Evolutionary conservation across 2,113 vertebrate genomes (phyloP).

Genomic region (Melanotaenia duboulayi): DNA sequence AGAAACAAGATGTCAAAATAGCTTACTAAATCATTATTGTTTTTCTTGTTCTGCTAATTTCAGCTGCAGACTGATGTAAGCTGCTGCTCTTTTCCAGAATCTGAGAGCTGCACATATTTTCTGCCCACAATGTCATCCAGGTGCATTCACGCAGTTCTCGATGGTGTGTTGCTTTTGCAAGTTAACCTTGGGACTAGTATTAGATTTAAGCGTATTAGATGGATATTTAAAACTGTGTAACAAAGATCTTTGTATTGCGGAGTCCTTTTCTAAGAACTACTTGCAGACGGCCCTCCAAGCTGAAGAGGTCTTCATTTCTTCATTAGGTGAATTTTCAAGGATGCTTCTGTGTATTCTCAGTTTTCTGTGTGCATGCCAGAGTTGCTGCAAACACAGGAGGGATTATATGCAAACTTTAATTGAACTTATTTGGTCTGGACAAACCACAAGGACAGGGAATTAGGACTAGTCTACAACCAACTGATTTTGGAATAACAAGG

Average conservation of each 20-base stretch:
- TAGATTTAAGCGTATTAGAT: neutral
- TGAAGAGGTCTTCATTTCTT: too few relatives aligned
- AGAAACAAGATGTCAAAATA: conserved; percentile 64
- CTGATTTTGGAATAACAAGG: too few relatives aligned
- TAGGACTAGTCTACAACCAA: too few relatives aligned
- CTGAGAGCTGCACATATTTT: conserved; percentile 36
- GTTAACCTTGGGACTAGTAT: neutral
- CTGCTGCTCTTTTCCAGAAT: conserved; percentile 41
- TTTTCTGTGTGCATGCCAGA: too few relatives aligned
- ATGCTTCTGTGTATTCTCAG: too few relatives aligned
- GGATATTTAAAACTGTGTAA: neutral
- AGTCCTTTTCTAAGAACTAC: neutral
- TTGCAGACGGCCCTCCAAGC: too few relatives aligned
- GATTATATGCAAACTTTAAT: too few relatives aligned
- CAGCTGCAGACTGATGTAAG: conserved; percentile 54
- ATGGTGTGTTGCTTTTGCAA: neutral
- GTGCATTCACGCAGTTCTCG: conserved; percentile 14
- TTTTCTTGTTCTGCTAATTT: conserved; percentile 63
- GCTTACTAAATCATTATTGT: conserved; percentile 55
- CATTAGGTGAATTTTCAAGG: too few relatives aligned
- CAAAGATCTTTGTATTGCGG: neutral
- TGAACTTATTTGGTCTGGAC: too few relatives aligned
- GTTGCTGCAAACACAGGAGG: too few relatives aligned
- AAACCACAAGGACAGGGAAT: too few relatives aligned
- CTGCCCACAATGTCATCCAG: conserved; percentile 22